Evolutionary conservation across 2,113 vertebrate genomes (phyloP).

Genomic region (Callopanchax toddi): DNA sequence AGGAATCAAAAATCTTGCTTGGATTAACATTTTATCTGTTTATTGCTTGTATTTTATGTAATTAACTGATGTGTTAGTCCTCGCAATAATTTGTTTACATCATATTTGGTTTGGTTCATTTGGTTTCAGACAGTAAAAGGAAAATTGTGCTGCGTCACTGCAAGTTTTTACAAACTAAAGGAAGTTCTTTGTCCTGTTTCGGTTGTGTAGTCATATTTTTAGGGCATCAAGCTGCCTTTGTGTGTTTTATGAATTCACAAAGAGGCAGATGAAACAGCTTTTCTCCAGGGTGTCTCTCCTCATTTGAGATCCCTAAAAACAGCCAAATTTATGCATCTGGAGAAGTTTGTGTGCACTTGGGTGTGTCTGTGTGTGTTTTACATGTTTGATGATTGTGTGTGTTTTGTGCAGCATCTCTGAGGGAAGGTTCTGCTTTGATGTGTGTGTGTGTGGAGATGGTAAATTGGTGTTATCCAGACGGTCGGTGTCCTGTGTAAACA

Average conservation of each 20-base stretch:
- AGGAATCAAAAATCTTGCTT: not conserved
- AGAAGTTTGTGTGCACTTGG: constrained; percentile 1
- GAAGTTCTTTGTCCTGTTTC: not conserved
- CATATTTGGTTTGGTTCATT: no score
- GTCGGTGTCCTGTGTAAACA: constrained; percentile 29
- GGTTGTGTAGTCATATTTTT: constrained; percentile 32
- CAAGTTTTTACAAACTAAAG: not conserved
- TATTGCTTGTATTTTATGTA: not conserved
- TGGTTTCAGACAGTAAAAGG: no score
- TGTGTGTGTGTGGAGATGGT: constrained; percentile 40
- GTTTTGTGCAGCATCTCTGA: constrained; percentile 25
- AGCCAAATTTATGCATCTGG: constrained; percentile 14
- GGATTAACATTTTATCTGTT: not conserved
- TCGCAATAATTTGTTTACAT: no score
- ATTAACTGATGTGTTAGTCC: no score
- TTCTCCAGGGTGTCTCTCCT: constrained; percentile 5
- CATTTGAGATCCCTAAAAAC: constrained; percentile 17
- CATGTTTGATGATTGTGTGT: not conserved
- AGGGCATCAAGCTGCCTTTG: constrained; percentile 16
- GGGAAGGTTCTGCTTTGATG: constrained; percentile 38
- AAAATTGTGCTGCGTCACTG: constrained; percentile 29
- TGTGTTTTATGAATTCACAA: constrained; percentile 32
- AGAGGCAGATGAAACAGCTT: constrained; percentile 30
- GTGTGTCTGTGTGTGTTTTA: not conserved
- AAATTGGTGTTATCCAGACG: constrained; percentile 42